Conservation (phyloP, 1,140 invertebrate genomes). For the Octopus bimaculoides region DNA sequence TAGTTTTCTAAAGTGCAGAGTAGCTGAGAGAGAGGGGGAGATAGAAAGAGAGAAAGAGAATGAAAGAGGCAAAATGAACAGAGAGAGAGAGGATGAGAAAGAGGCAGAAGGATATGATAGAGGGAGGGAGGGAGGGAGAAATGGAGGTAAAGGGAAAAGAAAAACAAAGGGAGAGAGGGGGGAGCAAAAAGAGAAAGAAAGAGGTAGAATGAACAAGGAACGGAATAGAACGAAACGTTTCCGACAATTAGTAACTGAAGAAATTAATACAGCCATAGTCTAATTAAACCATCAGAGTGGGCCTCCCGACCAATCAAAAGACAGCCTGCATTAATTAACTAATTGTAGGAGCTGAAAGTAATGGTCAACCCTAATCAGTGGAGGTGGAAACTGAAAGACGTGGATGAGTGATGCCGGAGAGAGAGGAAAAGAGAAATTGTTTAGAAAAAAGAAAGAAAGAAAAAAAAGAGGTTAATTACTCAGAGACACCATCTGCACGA, state of each 20-base stretch:
- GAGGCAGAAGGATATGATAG: neutral
- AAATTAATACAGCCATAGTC: neutral
- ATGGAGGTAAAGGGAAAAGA: neutral
- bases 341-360: no score
- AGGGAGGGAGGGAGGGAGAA: constrained; percentile 10
- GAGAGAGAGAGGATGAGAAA: constrained; percentile 3
- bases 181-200: constrained; percentile 1
- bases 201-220: neutral
- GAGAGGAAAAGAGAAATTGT: neutral
- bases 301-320: no score
- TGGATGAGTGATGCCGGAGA: neutral
- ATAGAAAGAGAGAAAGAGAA: constrained; percentile 8
- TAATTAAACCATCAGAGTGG: no score
- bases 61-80: constrained; percentile 14
- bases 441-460: neutral
- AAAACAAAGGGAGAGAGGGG: neutral
- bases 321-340: no score
- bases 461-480: neutral
- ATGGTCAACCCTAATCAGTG: no score
- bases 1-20: no score
- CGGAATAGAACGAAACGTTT: no score
- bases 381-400: neutral
- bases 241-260: neutral
- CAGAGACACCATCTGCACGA: no score
- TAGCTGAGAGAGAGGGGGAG: no score